Evolutionary conservation across 2,113 vertebrate species (phyloP).

Genomic region (Calyptommatus sinebrachiatus): DNA sequence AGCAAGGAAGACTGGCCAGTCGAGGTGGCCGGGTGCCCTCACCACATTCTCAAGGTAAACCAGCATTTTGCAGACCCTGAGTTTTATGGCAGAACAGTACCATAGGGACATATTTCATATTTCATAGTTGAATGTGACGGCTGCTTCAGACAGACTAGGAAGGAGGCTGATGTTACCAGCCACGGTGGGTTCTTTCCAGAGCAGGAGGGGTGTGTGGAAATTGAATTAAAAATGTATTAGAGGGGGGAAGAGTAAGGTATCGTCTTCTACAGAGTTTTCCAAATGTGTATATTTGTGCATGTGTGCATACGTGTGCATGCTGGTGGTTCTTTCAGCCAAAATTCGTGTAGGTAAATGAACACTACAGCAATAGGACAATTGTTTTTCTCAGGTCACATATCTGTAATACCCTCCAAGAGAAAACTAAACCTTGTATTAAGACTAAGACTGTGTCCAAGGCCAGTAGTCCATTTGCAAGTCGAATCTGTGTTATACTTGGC

Average conservation of each 20-base stretch:
- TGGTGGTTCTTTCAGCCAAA: neutral
- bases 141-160: neutral
- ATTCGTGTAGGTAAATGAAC: neutral
- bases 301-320: too few relatives aligned
- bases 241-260: too few relatives aligned
- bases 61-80: neutral
- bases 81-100: neutral
- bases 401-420: neutral
- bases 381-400: neutral
- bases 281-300: too few relatives aligned
- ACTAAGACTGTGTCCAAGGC: too few relatives aligned
- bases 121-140: neutral
- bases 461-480: too few relatives aligned
- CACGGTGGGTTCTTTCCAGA: neutral
- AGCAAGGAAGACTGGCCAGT: neutral
- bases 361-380: neutral
- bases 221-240: neutral
- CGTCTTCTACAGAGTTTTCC: too few relatives aligned
- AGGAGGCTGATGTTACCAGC: neutral
- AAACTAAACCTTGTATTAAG: neutral
- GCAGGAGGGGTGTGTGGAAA: neutral
- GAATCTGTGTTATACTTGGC: too few relatives aligned
- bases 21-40: neutral
- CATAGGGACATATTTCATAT: neutral
- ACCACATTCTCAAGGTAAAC: neutral